Base-by-base conservation (phyloP, 2,113 vertebrate species). In the Psilopsiagon aurifrons region DNA sequence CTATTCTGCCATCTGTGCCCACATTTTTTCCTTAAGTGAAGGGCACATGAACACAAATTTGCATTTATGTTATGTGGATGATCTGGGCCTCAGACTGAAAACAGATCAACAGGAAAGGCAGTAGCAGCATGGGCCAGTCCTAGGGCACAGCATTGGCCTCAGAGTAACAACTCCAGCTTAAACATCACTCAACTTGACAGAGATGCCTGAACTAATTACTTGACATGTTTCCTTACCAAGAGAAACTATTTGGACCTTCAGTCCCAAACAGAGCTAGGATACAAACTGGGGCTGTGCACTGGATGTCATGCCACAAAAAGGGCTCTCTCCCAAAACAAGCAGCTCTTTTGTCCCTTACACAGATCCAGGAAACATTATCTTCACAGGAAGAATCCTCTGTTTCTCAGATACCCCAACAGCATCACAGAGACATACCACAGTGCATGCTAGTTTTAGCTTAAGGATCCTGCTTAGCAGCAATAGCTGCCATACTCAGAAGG, bases 121-220 rank as follows among this genome's bases (percentile, higher is more conserved):
- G 39, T 19, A 29, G 27, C 0, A 0, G 35, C 17, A 14, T 4
- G 20, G 10, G 11, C 19, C 43, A 64, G n/a, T n/a, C 11, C 39
- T 41, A 27, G 8, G 43, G 33, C 10, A 10, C 37, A 51, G n/a
- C n/a, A 51, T 6, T 31, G 28, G 35, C 9, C 35, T 62, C 9
- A 29, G 41, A 18, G 7, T 25, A 64, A 71, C 23, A 54, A 60
- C 41, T 59, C 51, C 51, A 52, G 44, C 35, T 54, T 31, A 18
- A 54, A 33, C 16, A 35, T 13, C 46, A 49, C 35, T 37, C 4
- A 24, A 27, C 33, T 24, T 68, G 28, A 37, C 37, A 62, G 24
- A 74, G 28, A 27, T 28, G 9, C 24, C 54, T 27, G 10, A 73
- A 59, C 13, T 41, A 46, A 52, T 4, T 46, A 69, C 16, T 75